Evolutionary conservation across 1,140 invertebrate species (phyloP).

Genomic region (Drosophila kikkawai): DNA sequence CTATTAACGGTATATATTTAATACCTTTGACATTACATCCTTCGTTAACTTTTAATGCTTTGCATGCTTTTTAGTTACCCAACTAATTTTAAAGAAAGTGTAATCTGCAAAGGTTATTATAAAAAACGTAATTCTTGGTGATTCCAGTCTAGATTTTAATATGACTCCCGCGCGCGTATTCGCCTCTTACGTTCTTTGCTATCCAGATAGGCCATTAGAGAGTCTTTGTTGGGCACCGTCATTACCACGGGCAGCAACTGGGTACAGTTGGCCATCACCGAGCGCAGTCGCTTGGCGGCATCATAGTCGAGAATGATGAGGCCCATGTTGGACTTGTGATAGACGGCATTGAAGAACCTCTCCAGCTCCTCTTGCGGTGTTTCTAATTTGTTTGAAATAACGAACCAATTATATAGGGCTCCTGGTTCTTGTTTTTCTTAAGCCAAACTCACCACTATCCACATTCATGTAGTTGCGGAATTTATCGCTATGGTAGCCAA

Average conservation of each 20-base stretch:
- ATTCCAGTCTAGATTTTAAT: not conserved
- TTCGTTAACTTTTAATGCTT: not conserved
- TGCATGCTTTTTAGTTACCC: not conserved
- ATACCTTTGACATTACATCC: not conserved
- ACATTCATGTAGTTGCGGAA: conserved; percentile 58
- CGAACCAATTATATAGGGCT: not conserved
- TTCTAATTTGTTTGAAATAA: conserved; percentile 8
- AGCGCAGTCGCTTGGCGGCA: conserved; percentile 28
- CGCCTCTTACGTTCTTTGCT: conserved; percentile 43
- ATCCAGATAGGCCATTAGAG: conserved; percentile 44
- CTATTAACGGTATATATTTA: conserved; percentile 52
- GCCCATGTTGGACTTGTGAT: conserved; percentile 46
- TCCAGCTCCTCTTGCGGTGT: conserved; percentile 44
- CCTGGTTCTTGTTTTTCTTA: not conserved
- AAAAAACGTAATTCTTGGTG: too few relatives aligned
- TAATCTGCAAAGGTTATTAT: too few relatives aligned
- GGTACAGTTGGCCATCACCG: conserved; percentile 27
- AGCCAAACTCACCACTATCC: conserved; percentile 21
- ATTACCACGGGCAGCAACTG: conserved; percentile 45
- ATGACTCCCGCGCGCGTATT: conserved; percentile 41
- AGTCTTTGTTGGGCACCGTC: conserved; percentile 46
- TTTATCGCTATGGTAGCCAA: conserved; percentile 44
- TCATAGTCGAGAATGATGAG: conserved; percentile 52
- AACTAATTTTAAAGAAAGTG: too few relatives aligned
- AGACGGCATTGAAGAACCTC: conserved; percentile 32